Percentiles rank a stretch among this genome's conserved stretches.
These are phyloP conservation scores for Alexandromys fortis DNA, from an alignment of 2,113 vertebrate species.

Conservation along the genomic window DNA sequence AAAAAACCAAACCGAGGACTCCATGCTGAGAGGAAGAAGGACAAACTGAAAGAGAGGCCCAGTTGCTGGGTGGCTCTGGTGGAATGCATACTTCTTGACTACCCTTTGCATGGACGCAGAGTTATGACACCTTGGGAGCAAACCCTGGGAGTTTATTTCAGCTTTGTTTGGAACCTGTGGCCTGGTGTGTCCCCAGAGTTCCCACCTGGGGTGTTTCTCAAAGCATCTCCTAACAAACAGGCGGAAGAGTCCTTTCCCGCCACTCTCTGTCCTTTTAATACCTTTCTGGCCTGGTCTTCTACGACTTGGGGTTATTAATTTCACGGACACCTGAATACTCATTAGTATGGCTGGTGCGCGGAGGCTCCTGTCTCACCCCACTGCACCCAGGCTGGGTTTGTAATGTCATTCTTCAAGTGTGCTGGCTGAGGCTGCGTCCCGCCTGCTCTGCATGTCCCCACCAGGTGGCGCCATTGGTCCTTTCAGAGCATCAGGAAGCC, in stretches of 20 bases:
- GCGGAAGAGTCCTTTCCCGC: slow-evolving; percentile 63
- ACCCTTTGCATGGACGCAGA: background rate
- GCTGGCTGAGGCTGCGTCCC: slow-evolving; percentile 46
- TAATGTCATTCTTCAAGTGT: slow-evolving; percentile 9
- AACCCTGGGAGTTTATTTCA: no score
- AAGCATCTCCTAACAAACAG: slow-evolving; percentile 54
- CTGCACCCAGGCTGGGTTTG: slow-evolving; percentile 13
- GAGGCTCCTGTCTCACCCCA: slow-evolving; percentile 54
- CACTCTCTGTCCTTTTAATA: slow-evolving; percentile 53
- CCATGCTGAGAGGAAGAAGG: background rate
- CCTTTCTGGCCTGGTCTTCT: slow-evolving; percentile 53
- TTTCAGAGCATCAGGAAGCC: slow-evolving; percentile 29
- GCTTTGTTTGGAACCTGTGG: background rate
- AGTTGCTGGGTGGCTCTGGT: background rate
- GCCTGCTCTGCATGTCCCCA: slow-evolving; percentile 66
- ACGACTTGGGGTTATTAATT: slow-evolving; percentile 76
- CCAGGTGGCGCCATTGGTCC: slow-evolving; percentile 86
- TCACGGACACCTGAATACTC: slow-evolving; percentile 78
- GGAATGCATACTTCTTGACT: background rate
- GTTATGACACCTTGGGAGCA: background rate
- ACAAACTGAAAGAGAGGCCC: accelerated
- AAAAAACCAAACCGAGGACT: background rate
- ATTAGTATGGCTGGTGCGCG: slow-evolving; percentile 78
- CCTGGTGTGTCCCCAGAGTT: background rate
- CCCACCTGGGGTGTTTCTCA: slow-evolving; percentile 60